Base-by-base conservation (phyloP, 2,888 invertebrate genomes). In the Bursaphelenchus okinawaensis region DNA sequence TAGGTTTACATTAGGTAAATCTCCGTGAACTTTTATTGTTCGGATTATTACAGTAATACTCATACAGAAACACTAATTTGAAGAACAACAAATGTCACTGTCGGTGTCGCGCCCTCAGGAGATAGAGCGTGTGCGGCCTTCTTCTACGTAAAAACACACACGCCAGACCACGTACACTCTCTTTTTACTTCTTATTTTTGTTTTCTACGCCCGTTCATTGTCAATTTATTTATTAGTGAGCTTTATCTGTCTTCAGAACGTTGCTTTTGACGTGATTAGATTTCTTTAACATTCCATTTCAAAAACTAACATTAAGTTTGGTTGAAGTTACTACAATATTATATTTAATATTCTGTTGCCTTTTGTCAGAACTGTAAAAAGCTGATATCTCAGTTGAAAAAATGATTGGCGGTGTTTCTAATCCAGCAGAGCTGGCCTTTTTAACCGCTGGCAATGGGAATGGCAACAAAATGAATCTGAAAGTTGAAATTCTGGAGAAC, bases 381-480 rank as follows among this genome's bases (percentile, higher is more conserved):
- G n/a, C 40, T 40, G 40, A 40, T 40, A 40, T 40, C n/a, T 12
- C 16, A 40, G 12, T 16, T 40, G 12, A 40, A 9, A 29, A 29
- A 9, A 29, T 40, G 40, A 40, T 40, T 4, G 40, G 40, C 40
- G 40, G 16, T n/a, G n/a, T 40, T n/a, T 1, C 40, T 16, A 40
- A 40, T 40, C 40, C 40, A n/a, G 6, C 40, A 16, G 16, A 40
- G 40, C 40, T 16, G 40, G 16, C 40, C 12, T 40, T 40, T n/a
- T 40, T 40, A n/a, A n/a, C 40, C 40, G n/a, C 40, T 55, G 75
- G 77, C 54, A 77, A 76, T 62, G 76, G 78, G 12, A 79, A 80
- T 67, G 78, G 80, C 7, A 79, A 80, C 65, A 80, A 80, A 63
- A 68, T 78, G 75, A 80, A 78, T 56, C 65, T 78, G 67, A 68